A percentile compares a stretch with the other conserved stretches of the same genome.
Conservation (phyloP, 2,113 vertebrate genomes). For the Paramisgurnus dabryanus region DNA sequence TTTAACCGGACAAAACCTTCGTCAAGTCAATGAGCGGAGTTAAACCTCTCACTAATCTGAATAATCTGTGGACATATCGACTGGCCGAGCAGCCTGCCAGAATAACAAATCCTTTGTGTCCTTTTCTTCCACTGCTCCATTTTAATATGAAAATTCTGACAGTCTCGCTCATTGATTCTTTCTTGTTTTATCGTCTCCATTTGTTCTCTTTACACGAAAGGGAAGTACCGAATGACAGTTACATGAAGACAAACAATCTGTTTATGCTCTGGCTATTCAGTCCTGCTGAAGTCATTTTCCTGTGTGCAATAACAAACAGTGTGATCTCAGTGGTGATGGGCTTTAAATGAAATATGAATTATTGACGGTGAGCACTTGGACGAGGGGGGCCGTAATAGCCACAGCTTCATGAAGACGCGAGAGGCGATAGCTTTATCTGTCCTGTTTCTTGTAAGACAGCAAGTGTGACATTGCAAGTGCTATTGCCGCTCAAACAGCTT, state of each 20-base stretch:
- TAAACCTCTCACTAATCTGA: constrained; percentile 71
- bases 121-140: constrained; percentile 36
- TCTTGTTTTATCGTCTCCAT: constrained; percentile 69
- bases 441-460: background rate
- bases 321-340: constrained; percentile 73
- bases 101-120: constrained; percentile 61
- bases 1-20: constrained; percentile 86
- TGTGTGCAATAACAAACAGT: constrained; percentile 66
- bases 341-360: constrained; percentile 80
- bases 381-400: constrained; percentile 28
- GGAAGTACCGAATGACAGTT: constrained; percentile 73
- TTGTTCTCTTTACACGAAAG: constrained; percentile 71
- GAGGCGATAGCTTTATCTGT: constrained; percentile 46
- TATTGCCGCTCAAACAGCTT: background rate
- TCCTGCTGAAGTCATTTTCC: constrained; percentile 52
- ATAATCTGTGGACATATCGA: constrained; percentile 73
- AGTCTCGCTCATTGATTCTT: constrained; percentile 65
- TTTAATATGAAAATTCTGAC: constrained; percentile 55
- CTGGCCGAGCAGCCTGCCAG: constrained; percentile 52
- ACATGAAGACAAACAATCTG: constrained; percentile 74
- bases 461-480: background rate
- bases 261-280: constrained; percentile 68
- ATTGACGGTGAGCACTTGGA: constrained; percentile 62
- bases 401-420: constrained; percentile 53
- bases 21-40: constrained; percentile 82